These are phyloP conservation scores for Ypsolopha sequella DNA, from an alignment of 2,888 invertebrate species.

Conservation along the genomic window DNA sequence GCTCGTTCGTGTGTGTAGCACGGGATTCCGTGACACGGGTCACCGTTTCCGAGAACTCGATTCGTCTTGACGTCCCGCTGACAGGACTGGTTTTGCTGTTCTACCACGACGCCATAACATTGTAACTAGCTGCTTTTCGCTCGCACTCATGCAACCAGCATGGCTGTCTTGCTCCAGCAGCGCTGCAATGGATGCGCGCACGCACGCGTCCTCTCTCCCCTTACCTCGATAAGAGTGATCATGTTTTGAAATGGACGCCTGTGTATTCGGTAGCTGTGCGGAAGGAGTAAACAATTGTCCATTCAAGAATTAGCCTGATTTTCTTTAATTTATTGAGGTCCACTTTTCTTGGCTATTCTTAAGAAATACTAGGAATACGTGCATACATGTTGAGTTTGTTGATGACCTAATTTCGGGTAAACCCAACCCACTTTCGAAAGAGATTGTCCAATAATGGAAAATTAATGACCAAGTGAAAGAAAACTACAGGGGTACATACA, in stretches of 20 bases:
- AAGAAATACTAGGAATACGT: background rate
- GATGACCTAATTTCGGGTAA: background rate
- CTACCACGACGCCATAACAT: conserved; percentile 51
- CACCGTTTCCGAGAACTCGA: conserved; percentile 67
- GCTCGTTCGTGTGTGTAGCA: conserved; percentile 36
- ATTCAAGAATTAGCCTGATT: conserved; percentile 26
- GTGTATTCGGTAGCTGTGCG: conserved; percentile 55
- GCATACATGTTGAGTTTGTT: background rate
- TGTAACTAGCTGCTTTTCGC: conserved; percentile 38
- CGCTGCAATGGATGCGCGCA: conserved; percentile 58
- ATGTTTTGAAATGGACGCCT: conserved; percentile 54
- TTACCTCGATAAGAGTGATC: conserved; percentile 56
- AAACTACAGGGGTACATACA: background rate
- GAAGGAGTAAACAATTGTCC: conserved; percentile 45
- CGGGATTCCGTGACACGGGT: conserved; percentile 71
- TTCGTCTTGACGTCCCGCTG: conserved; percentile 68
- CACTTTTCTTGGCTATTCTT: background rate
- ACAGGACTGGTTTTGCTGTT: conserved; percentile 65
- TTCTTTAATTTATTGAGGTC: background rate
- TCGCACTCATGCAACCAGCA: conserved; percentile 26
- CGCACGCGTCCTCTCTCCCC: conserved; percentile 58
- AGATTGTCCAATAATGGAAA: background rate
- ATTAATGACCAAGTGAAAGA: background rate
- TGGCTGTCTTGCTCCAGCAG: conserved; percentile 15
- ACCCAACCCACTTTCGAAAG: background rate